Conservation (phyloP, 2,113 vertebrate species). For the Ovis canadensis region DNA sequence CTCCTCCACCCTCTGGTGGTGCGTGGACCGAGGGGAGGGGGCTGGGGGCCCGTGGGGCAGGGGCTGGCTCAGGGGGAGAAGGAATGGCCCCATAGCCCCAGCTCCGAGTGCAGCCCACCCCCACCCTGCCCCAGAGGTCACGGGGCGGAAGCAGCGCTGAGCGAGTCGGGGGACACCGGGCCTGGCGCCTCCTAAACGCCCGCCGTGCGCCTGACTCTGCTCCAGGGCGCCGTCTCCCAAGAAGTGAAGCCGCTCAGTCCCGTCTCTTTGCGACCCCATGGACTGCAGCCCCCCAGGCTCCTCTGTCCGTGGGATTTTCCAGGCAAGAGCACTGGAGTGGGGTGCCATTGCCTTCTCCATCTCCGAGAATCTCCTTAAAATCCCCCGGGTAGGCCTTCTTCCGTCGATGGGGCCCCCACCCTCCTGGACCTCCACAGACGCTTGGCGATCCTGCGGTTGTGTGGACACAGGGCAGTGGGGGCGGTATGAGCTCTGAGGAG, state of each 20-base stretch:
- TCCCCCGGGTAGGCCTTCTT: background rate
- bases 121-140: background rate
- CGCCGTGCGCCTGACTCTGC: background rate
- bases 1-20: background rate
- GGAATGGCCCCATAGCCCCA: background rate
- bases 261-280: background rate
- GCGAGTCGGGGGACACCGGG: background rate
- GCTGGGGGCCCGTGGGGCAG: rapidly evolving
- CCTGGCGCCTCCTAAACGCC: background rate
- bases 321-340: background rate
- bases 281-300: background rate
- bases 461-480: background rate
- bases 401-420: background rate
- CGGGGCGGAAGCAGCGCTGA: background rate
- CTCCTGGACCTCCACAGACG: background rate
- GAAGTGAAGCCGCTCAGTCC: background rate
- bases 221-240: rapidly evolving
- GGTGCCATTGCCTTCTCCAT: background rate
- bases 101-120: background rate
- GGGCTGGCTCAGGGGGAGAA: background rate
- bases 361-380: rapidly evolving
- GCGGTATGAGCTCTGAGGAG: too few relatives aligned
- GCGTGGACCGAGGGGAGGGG: background rate
- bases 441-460: background rate
- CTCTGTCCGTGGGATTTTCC: background rate